phyloP scores from a whole-genome alignment of 30 jellyfish, hydroid and myxozoan genomes.

The Aurelia sp. region DNA sequence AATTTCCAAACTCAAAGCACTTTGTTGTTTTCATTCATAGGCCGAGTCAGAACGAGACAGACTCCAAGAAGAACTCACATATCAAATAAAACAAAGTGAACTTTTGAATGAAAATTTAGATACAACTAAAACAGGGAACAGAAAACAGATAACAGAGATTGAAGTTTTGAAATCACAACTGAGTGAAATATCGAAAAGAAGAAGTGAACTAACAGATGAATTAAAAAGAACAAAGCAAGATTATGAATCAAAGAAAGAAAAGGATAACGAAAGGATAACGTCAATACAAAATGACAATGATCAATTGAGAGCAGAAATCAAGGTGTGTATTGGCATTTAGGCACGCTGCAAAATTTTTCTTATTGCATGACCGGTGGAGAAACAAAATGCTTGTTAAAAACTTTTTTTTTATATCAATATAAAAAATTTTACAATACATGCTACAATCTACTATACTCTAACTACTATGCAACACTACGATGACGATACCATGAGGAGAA shows the following conservation, averaged over 20 bases:
- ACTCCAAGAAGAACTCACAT: constrained; percentile 44
- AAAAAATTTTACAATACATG: too few species aligned
- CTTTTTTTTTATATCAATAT: too few species aligned
- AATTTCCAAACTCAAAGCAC: too few species aligned
- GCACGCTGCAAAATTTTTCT: too few species aligned
- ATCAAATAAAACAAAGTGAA: constrained; percentile 43
- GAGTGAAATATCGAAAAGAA: constrained; percentile 28
- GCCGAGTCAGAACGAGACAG: constrained; percentile 47
- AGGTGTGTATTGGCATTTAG: constrained; percentile 11
- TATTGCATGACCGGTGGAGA: too few species aligned
- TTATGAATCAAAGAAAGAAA: constrained; percentile 2
- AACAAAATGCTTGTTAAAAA: too few species aligned
- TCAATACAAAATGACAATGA: constrained; percentile 32
- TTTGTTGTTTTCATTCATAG: neutral
- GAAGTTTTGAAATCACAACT: constrained; percentile 42
- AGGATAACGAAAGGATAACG: constrained; percentile 13
- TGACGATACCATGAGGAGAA: too few species aligned
- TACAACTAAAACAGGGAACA: constrained; percentile 18
- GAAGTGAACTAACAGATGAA: constrained; percentile 45
- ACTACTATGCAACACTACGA: too few species aligned
- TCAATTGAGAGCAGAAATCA: constrained; percentile 24
- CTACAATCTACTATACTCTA: too few species aligned
- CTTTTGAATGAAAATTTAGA: constrained; percentile 32
- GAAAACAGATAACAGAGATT: constrained; percentile 37
- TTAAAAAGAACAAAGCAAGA: constrained; percentile 16